phyloP scores from a whole-genome alignment of 2,797 vertebrate species.

The Myripristis jacobus region DNA sequence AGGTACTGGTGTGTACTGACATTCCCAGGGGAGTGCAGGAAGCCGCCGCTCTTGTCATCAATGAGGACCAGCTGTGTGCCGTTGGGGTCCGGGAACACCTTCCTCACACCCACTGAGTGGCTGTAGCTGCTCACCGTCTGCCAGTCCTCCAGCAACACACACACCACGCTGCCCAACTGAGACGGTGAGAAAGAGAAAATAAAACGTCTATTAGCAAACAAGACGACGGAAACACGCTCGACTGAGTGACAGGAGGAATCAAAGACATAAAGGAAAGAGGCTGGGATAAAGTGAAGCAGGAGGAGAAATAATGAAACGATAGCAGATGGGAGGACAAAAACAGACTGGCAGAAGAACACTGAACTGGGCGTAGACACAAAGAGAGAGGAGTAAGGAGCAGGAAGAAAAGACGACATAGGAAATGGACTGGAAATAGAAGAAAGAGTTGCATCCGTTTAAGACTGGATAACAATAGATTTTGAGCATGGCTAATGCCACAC shows the following conservation, averaged over 20 bases:
- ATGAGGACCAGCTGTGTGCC: constrained; percentile 92
- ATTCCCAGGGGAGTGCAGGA: constrained; percentile 91
- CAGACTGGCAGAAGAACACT: neutral
- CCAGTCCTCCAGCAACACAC: constrained; percentile 96
- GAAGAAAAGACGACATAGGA: too few species aligned
- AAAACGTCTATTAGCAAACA: too few species aligned
- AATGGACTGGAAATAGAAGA: too few species aligned
- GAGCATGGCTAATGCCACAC: too few species aligned
- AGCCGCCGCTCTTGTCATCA: constrained; percentile 94
- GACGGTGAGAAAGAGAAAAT: neutral
- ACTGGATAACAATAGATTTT: too few species aligned
- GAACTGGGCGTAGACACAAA: neutral
- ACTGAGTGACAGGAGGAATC: too few species aligned
- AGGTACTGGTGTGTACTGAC: constrained; percentile 61
- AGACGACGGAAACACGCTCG: too few species aligned
- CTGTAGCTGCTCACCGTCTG: constrained; percentile 91
- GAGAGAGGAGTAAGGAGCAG: neutral
- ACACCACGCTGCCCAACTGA: constrained; percentile 90
- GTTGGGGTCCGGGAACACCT: constrained; percentile 92
- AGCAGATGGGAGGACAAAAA: constrained; percentile 5
- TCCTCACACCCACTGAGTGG: constrained; percentile 91
- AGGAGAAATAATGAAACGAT: neutral
- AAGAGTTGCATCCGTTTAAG: too few species aligned
- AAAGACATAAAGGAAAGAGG: too few species aligned
- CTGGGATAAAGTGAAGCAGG: neutral